phyloP scores from a whole-genome alignment of 1,140 invertebrate genomes.

The Drosophila equinoxialis region DNA sequence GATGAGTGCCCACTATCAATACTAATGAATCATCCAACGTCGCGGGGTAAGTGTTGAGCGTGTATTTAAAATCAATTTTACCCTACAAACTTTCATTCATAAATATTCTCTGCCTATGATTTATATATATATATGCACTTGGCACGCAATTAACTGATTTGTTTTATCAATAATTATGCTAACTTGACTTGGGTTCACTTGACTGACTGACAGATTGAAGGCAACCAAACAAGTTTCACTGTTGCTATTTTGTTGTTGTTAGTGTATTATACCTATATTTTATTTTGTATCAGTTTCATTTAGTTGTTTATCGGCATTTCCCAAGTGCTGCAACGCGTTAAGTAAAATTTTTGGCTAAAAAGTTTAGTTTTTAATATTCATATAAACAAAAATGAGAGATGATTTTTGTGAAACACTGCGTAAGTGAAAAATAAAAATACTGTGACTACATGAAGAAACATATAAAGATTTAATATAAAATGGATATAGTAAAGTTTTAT shows the following conservation, averaged over 20 bases:
- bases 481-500: too few relatives aligned
- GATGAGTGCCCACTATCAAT: conserved; percentile 98
- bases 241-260: conserved; percentile 61
- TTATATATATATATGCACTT: conserved; percentile 31
- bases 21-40: conserved; percentile 93
- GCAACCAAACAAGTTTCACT: conserved; percentile 40
- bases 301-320: conserved; percentile 60
- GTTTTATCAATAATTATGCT: conserved; percentile 83
- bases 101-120: conserved; percentile 39
- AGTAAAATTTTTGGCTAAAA: not conserved
- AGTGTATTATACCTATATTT: conserved; percentile 21
- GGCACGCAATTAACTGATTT: conserved; percentile 56
- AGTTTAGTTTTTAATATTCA: not conserved
- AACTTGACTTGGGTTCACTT: conserved; percentile 18
- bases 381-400: conserved; percentile 44
- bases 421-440: conserved; percentile 34
- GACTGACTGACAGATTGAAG: conserved; percentile 28
- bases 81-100: conserved; percentile 58
- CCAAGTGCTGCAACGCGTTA: conserved; percentile 34
- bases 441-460: too few relatives aligned
- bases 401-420: conserved; percentile 55
- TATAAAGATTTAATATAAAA: too few relatives aligned
- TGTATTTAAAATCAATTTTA: conserved; percentile 70
- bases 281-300: conserved; percentile 40
- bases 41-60: conserved; percentile 88